Evolutionary conservation across 2,113 vertebrate genomes (phyloP).

Genomic region (Bettongia penicillata): DNA sequence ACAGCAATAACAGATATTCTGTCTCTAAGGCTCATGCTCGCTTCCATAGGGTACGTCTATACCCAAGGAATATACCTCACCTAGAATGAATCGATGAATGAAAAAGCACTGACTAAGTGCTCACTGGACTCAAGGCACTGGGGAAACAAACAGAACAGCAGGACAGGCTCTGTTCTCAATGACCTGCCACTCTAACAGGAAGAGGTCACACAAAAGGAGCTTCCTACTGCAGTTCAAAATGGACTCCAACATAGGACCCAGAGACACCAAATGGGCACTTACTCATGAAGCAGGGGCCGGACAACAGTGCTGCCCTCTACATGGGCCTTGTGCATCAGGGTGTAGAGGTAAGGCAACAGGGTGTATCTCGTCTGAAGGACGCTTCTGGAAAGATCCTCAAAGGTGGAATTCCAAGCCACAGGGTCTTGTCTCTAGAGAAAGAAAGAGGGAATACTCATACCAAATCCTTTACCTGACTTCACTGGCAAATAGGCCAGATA

Average conservation of each 20-base stretch:
- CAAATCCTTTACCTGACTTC: neutral
- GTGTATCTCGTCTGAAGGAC: slow-evolving; percentile 86
- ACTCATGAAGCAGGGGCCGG: slow-evolving; percentile 91
- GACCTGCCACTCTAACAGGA: neutral
- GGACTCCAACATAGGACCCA: neutral
- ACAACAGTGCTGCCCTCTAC: slow-evolving; percentile 86
- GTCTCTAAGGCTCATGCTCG: neutral
- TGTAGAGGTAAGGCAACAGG: slow-evolving; percentile 91
- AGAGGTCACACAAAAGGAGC: neutral
- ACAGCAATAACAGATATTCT: neutral
- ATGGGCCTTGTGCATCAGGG: slow-evolving; percentile 90
- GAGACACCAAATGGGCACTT: slow-evolving; percentile 69
- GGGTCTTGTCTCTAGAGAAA: slow-evolving; percentile 90
- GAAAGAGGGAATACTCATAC: neutral
- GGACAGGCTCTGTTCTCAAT: neutral
- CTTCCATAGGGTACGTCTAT: neutral
- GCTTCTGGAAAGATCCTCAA: slow-evolving; percentile 77
- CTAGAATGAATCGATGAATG: neutral
- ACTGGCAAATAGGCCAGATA: neutral
- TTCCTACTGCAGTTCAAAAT: neutral
- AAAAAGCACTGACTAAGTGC: neutral
- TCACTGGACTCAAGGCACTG: neutral
- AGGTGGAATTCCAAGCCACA: slow-evolving; percentile 86
- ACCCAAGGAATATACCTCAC: neutral
- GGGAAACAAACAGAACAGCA: neutral